These are phyloP conservation scores for Pecten maximus DNA, from an alignment of 2,888 invertebrate species.

Conservation along the genomic window DNA sequence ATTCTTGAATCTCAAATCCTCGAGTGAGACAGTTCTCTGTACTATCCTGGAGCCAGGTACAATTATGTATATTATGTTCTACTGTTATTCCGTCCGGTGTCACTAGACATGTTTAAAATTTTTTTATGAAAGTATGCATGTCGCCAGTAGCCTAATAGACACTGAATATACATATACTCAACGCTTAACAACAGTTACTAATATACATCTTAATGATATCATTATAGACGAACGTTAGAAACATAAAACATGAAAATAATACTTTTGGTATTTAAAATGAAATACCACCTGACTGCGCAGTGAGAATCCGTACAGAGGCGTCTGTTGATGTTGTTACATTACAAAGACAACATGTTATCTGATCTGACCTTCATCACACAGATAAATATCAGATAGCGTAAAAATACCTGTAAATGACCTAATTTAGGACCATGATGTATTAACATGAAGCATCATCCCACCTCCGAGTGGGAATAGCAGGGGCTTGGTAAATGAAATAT, in stretches of 20 bases:
- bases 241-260: neutral
- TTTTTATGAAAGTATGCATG: no score
- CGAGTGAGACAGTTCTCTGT: no score
- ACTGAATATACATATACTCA: no score
- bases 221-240: neutral
- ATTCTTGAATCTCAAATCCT: no score
- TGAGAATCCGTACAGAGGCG: neutral
- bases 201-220: no score
- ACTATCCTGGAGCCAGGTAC: no score
- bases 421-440: neutral
- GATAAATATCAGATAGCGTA: neutral
- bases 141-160: no score
- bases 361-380: neutral
- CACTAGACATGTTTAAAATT: no score
- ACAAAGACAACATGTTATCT: neutral
- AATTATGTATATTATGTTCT: no score
- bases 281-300: neutral
- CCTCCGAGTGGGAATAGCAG: neutral
- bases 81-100: no score
- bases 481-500: neutral
- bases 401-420: neutral
- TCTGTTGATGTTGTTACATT: slow-evolving; percentile 1
- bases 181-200: no score
- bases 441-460: neutral
- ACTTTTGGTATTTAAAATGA: neutral